Base-by-base conservation (phyloP, 2,113 vertebrate genomes). In the Plectropomus leopardus region DNA sequence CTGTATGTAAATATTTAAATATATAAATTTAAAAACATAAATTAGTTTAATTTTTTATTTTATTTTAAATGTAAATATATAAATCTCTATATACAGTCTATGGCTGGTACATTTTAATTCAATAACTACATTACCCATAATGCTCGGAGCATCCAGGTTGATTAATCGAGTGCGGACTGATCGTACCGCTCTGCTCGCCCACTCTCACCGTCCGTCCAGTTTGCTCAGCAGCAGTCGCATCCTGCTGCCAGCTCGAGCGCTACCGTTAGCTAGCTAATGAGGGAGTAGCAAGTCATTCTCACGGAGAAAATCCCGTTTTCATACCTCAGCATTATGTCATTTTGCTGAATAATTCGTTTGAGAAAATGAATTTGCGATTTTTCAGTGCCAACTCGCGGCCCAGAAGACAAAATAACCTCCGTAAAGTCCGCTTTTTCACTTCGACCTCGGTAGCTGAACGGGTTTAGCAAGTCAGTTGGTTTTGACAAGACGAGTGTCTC, bases 81-180 rank as follows among this genome's bases (percentile, higher is more conserved):
- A n/a, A n/a, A n/a, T n/a, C n/a, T n/a, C n/a, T n/a, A n/a, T n/a
- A n/a, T n/a, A n/a, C n/a, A n/a, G n/a, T n/a, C n/a, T n/a, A n/a
- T n/a, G n/a, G n/a, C n/a, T n/a, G n/a, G n/a, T n/a, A n/a, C n/a
- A n/a, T 2, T 40, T 28, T 21, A 2, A 5, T 19, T 4, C 0
- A 14, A 16, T 3, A 87, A 91, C 92, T 82, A 48, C 84, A 83
- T 72, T 19, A 55, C 88, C 91, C 89, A 91, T 1, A 74, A 90
- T 78, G 11, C 88, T 36, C 32, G 11, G 30, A 2, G 40, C 26
- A 0, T 2, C 23, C 8, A 82, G 78, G 73, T 9, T 63, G 57
- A 40, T 48, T 50, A 89, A 74, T 86, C 72, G 76, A 88, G 48
- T 0, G 57, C 6, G 0, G 65, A 45, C 1, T 64, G 58, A 23